A percentile compares a stretch with the other conserved stretches of the same genome.
phyloP scores from a whole-genome alignment of 1,140 invertebrate genomes.

The Bombus fervidus region DNA sequence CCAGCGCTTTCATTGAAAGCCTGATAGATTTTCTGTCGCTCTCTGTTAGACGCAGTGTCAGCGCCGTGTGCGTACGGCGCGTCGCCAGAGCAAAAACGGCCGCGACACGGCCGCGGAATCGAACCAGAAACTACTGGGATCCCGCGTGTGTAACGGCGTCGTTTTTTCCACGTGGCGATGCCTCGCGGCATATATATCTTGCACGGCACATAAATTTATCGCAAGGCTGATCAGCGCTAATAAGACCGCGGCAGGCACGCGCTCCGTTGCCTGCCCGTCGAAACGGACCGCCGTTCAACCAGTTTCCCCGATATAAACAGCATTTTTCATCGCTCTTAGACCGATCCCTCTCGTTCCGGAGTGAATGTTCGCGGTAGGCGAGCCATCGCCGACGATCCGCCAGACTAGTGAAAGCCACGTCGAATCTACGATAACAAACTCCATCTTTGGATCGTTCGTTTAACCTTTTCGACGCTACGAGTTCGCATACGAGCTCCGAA shows the following conservation, averaged over 20 bases:
- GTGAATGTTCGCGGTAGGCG: slow-evolving; percentile 11
- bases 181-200: slow-evolving; percentile 33
- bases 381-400: slow-evolving; percentile 27
- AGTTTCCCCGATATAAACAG: slow-evolving; percentile 63
- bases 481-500: background rate
- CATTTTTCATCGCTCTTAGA: slow-evolving; percentile 55
- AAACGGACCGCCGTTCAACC: slow-evolving; percentile 34
- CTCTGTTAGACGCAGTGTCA: slow-evolving; percentile 59
- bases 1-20: slow-evolving; percentile 59
- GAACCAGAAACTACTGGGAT: slow-evolving; percentile 41
- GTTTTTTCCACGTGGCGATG: slow-evolving; percentile 41
- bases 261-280: slow-evolving; percentile 41
- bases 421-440: slow-evolving; percentile 58
- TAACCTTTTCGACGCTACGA: background rate
- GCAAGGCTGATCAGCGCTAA: slow-evolving; percentile 63
- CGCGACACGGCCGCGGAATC: slow-evolving; percentile 44
- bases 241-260: slow-evolving; percentile 63
- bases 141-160: slow-evolving; percentile 28
- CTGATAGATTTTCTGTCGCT: slow-evolving; percentile 67
- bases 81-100: slow-evolving; percentile 54
- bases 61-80: background rate
- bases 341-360: slow-evolving; percentile 55
- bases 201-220: slow-evolving; percentile 64
- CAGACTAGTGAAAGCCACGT: background rate
- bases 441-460: slow-evolving; percentile 30